Evolutionary conservation across 1,140 invertebrate genomes (phyloP), one percentile per base, ranked within the genome.

Genomic region (Saccostrea glomerata): DNA sequence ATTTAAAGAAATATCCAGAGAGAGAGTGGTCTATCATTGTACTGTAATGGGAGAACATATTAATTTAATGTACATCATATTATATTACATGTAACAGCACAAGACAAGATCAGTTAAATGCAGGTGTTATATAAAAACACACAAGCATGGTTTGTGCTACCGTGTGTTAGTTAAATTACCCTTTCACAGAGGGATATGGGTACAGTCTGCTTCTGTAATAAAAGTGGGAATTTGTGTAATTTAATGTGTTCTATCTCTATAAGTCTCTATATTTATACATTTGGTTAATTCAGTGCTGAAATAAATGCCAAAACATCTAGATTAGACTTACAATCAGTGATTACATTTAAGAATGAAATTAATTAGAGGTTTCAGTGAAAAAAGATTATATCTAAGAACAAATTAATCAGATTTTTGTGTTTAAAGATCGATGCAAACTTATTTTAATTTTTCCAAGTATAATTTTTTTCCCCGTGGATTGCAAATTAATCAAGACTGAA

Each of bases 141-240:
- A 54, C 85, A 70, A 6, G 56, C 70, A 73, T 55, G 70, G 9
- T 54, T 36, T 47, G 63, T 73, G 56, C 54, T 47, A 47, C 70
- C n/a, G 56, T n/a, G 30, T 77, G 17, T 55, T 77, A 55, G 47
- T 82, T 85, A 63, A 82, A 86, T 85, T 86, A 82, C 84, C 85
- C 82, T 82, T 70, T 83, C 70, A 84, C 77, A 87, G 47, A 83
- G 23, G 30, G 85, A 89, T 23, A 85, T 70, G 63, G 56, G 55
- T 23, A 88, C 66, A 54, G 58, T 85, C 84, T 66, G 82, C 23
- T 47, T 85, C 87, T 85, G 63, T 25, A 88, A 85, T 30, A 54
- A 85, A 85, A 30, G 11, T 13, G 47, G 82, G 73, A 89, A 83
- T 86, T 17, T 55, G 82, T 60, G 73, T 84, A 47, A 85, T 20